These are phyloP conservation scores for Carcharodon carcharias DNA, from an alignment of 2,797 vertebrate genomes.

Conservation along the genomic window DNA sequence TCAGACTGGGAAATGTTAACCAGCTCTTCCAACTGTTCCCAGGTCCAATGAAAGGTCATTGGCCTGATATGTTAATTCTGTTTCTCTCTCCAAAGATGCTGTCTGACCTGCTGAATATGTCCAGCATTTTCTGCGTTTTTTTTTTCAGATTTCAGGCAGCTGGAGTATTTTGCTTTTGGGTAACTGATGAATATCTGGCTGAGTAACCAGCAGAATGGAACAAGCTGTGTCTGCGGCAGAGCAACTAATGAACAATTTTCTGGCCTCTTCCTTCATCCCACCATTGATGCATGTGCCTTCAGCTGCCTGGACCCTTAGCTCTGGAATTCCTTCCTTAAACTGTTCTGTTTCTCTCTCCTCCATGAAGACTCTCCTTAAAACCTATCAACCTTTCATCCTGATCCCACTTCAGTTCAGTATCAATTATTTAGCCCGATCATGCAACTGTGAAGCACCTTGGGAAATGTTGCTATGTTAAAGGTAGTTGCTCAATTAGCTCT, in stretches of 20 bases:
- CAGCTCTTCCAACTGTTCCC: too few species aligned
- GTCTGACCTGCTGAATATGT: too few species aligned
- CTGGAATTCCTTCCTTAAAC: not conserved
- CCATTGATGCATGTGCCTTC: not conserved
- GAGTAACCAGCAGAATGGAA: not conserved
- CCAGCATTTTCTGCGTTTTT: too few species aligned
- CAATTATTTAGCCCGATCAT: not conserved
- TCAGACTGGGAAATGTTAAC: too few species aligned
- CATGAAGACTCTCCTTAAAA: not conserved
- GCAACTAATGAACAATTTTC: not conserved
- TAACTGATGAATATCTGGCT: not conserved
- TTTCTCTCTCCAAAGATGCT: too few species aligned
- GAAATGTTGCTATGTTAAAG: not conserved
- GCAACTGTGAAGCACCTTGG: not conserved
- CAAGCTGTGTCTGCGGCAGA: not conserved
- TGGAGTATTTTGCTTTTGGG: too few species aligned
- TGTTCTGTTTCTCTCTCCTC: not conserved
- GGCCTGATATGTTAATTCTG: too few species aligned
- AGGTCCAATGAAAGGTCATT: too few species aligned
- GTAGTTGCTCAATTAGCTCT: not conserved
- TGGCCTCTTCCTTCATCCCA: not conserved
- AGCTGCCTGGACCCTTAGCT: not conserved
- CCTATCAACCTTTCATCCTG: not conserved
- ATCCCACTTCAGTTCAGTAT: too few species aligned
- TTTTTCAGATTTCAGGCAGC: too few species aligned